Evolutionary conservation across 2,888 invertebrate genomes (phyloP), one percentile per base, ranked within the genome.

Genomic region (Coremacera marginata): DNA sequence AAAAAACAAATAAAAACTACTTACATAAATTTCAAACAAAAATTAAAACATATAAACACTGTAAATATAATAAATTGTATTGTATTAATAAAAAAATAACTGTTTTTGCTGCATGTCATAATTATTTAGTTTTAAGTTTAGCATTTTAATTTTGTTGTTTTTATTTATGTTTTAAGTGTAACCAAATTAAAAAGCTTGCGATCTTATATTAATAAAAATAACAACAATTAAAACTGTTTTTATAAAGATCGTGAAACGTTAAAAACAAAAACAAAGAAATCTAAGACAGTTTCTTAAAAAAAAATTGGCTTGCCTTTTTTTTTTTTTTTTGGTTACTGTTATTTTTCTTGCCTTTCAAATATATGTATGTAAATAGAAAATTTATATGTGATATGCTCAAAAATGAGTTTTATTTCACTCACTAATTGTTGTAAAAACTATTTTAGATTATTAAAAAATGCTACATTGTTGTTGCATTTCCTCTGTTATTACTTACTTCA

Each of bases 181-280:
- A 60, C 27, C 27, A 22, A 37, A 22, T 44, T 44, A 22, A 67
- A 34, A 22, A 9, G 67, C 44, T 67, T 67, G 67, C 67, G 67
- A 67, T 67, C 37, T 67, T 37, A 44, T 67, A 44, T 67, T 34
- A n/a, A 44, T 11, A 14, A 65, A 22, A 67, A 22, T 22, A 67
- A 67, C 37, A 67, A 67, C 67, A 67, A 67, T 14, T 44, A 37
- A 19, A 67, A 67, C 19, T 67, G 67, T 67, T 44, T 44, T 37
- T 67, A 67, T 67, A 67, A 67, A 67, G 44, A 67, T 67, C 67
- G 67, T 37, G 14, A 14, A 60, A 55, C 2, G 25, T 60, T 22
- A 25, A 60, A 60, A 25, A 11, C 8, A 5, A 60, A 60, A 25
- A 22, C 5, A 25, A 22, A 9, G 14, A 60, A 25, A 60, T 14